Evolutionary conservation across 2,113 vertebrate species (phyloP).

Genomic region (Myiopsitta monachus): DNA sequence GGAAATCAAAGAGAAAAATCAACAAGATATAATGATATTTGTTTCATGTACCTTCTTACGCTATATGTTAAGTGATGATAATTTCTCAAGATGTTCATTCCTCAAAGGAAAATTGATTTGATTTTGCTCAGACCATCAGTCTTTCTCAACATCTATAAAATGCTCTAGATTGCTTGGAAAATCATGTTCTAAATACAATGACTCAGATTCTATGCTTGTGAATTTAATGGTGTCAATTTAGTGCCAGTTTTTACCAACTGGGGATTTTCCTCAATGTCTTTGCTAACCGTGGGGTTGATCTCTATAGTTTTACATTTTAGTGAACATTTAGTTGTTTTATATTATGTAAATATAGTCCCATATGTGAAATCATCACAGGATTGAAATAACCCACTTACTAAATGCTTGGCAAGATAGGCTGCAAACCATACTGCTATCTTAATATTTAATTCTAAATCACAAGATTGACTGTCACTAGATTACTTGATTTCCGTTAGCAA

Average conservation of each 20-base stretch:
- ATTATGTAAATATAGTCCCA: not conserved
- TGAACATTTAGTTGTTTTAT: not conserved
- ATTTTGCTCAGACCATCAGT: conserved; percentile 35
- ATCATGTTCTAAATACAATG: conserved; percentile 8
- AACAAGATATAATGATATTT: not conserved
- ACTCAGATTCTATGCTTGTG: not conserved
- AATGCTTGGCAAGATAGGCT: not conserved
- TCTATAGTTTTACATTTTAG: not conserved
- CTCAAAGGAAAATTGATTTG: conserved; percentile 27
- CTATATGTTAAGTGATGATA: not conserved
- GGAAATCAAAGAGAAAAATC: not conserved
- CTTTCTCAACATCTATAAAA: conserved; percentile 24
- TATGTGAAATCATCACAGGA: not conserved
- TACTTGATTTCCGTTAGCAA: not conserved
- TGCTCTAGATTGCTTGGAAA: not conserved
- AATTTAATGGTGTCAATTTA: conserved; percentile 16
- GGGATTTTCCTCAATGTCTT: not conserved
- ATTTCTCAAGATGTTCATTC: conserved; percentile 13
- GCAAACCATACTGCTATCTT: not conserved
- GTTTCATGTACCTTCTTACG: not conserved
- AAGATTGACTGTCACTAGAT: not conserved
- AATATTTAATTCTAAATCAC: not conserved
- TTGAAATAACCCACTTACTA: not conserved
- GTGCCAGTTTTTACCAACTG: not conserved
- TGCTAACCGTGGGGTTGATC: not conserved